A percentile compares a stretch with the other conserved stretches of the same genome.
phyloP scores from a whole-genome alignment of 2,888 invertebrate species.

The Salpingus planirostris region DNA sequence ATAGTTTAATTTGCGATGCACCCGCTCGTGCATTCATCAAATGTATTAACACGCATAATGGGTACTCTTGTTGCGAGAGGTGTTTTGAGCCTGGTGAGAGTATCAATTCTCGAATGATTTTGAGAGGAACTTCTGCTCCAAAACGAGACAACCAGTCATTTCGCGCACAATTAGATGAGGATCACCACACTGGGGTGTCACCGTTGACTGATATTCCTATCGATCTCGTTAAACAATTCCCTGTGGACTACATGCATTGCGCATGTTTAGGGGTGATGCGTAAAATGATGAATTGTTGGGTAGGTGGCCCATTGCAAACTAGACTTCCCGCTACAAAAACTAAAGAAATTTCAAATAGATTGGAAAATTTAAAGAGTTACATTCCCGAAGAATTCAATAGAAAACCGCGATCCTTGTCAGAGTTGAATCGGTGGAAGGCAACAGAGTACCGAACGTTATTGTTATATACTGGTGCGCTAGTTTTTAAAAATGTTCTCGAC shows the following conservation, averaged over 20 bases:
- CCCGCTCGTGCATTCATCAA: constrained; percentile 18
- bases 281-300: constrained; percentile 13
- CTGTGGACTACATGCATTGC: constrained; percentile 13
- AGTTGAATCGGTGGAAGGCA: constrained; percentile 15
- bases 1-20: constrained; percentile 17
- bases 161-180: constrained; percentile 6
- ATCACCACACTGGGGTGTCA: constrained; percentile 8
- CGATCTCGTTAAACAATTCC: constrained; percentile 9
- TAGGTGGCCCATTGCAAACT: constrained; percentile 8
- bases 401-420: constrained; percentile 10
- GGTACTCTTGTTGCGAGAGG: constrained; percentile 17
- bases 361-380: constrained; percentile 5
- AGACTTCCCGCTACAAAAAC: constrained; percentile 1
- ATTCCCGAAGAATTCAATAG: constrained; percentile 12
- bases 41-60: constrained; percentile 13
- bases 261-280: constrained; percentile 14
- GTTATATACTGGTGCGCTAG: constrained; percentile 6
- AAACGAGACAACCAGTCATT: constrained; percentile 7
- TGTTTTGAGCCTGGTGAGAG: constrained; percentile 11
- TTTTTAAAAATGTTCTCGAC: constrained; percentile 7
- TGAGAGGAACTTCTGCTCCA: constrained; percentile 1
- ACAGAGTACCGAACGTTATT: constrained; percentile 14
- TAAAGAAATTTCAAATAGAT: constrained; percentile 4
- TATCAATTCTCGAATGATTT: constrained; percentile 6
- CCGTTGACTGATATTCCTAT: constrained; percentile 8